A percentile compares a stretch with the other conserved stretches of the same genome.
Conservation (phyloP, 2,888 invertebrate species). For the Heliconius sara region DNA sequence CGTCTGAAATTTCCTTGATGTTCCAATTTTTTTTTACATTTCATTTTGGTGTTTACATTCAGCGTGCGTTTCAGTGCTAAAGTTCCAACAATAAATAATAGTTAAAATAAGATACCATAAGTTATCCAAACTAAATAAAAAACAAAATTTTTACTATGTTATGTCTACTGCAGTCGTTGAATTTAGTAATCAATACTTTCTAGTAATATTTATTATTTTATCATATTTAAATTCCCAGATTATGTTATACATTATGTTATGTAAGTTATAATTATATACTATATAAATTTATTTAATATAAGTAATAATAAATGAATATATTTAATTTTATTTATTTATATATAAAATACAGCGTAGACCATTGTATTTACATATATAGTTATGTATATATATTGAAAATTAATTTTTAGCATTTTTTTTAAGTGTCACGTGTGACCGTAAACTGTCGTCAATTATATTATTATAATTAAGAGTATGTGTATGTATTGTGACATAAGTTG, state of each 20-base stretch:
- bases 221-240: slow-evolving; percentile 1
- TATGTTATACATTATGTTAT: background rate
- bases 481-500: slow-evolving; percentile 40
- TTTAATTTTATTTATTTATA: slow-evolving; percentile 17
- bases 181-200: background rate
- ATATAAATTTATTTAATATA: slow-evolving; percentile 9
- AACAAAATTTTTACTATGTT: background rate
- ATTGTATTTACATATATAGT: slow-evolving; percentile 19
- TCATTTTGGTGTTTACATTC: background rate
- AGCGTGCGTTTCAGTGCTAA: background rate
- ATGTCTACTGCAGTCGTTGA: background rate
- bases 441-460: slow-evolving; percentile 46
- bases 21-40: background rate
- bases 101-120: background rate
- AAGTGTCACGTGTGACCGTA: slow-evolving; percentile 36
- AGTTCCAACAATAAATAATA: background rate
- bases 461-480: slow-evolving; percentile 38
- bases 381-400: slow-evolving; percentile 12
- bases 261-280: slow-evolving; percentile 14
- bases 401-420: slow-evolving; percentile 13
- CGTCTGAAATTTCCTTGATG: background rate
- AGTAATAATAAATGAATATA: slow-evolving; percentile 18
- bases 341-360: slow-evolving; percentile 15
- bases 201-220: background rate
- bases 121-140: background rate